Evolutionary conservation across 2,113 vertebrate species (phyloP).

Genomic region (Rostratula benghalensis): DNA sequence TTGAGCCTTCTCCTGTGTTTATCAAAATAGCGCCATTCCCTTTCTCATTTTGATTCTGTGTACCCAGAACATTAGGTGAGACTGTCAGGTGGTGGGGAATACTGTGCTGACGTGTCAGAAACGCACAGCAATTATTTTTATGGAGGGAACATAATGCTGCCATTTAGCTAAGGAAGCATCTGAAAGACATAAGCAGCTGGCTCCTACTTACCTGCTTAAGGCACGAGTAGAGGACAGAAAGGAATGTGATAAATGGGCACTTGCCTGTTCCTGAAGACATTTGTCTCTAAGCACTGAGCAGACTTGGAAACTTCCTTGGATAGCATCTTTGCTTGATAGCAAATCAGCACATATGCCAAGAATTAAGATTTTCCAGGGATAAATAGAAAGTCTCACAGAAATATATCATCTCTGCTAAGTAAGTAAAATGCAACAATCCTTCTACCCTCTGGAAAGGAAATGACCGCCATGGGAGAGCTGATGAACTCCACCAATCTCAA

Average conservation of each 20-base stretch:
- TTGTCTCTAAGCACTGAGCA: neutral
- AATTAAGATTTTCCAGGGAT: neutral
- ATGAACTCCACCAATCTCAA: neutral
- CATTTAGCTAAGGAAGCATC: neutral
- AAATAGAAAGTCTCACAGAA: neutral
- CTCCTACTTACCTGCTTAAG: neutral
- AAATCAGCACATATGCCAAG: neutral
- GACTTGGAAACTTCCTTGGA: neutral
- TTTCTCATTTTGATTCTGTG: neutral
- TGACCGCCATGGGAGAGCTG: neutral
- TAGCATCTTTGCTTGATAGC: neutral
- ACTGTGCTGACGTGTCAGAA: neutral
- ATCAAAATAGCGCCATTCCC: fast-evolving
- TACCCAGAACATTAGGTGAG: neutral
- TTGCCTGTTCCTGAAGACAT: neutral
- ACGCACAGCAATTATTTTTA: neutral
- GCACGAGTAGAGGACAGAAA: neutral
- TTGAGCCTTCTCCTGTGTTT: neutral
- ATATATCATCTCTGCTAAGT: neutral
- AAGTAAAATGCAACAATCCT: neutral
- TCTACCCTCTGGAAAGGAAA: neutral
- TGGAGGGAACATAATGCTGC: neutral
- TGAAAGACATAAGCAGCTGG: neutral
- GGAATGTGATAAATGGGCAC: neutral
- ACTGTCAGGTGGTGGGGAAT: neutral